Percentiles rank a stretch among this genome's conserved stretches.
phyloP scores from a whole-genome alignment of 2,888 invertebrate species.

The Ganaspis brasiliensis region DNA sequence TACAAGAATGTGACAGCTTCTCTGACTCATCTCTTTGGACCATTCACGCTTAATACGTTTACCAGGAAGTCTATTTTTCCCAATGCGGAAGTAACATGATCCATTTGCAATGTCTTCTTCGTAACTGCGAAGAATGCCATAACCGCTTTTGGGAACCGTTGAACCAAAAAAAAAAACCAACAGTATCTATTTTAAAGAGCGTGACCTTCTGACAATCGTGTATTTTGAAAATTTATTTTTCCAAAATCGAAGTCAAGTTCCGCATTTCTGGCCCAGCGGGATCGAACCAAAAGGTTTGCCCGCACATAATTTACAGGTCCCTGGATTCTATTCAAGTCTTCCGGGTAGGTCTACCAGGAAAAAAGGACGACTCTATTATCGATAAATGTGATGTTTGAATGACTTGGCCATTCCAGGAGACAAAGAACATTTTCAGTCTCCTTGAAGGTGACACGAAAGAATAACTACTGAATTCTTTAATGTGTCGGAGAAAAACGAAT shows the following conservation, averaged over 20 bases:
- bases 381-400: neutral
- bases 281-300: slow-evolving; percentile 14
- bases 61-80: neutral
- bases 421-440: slow-evolving; percentile 6
- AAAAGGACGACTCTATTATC: neutral
- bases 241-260: neutral
- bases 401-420: neutral
- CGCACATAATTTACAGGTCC: slow-evolving; percentile 2
- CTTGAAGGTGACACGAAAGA: neutral
- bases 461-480: slow-evolving; percentile 8
- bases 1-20: neutral
- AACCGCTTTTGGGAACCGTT: neutral
- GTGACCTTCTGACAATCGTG: slow-evolving; percentile 6
- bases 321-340: neutral
- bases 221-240: slow-evolving; percentile 24
- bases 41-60: neutral
- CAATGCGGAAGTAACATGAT: slow-evolving; percentile 6
- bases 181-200: neutral
- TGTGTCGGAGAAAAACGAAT: slow-evolving; percentile 10
- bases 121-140: neutral
- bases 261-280: slow-evolving; percentile 7
- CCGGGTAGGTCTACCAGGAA: slow-evolving; percentile 6
- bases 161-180: neutral
- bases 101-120: neutral
- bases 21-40: neutral